These are phyloP conservation scores for Vollenhovia emeryi DNA, from an alignment of 1,140 invertebrate genomes.

Conservation along the genomic window DNA sequence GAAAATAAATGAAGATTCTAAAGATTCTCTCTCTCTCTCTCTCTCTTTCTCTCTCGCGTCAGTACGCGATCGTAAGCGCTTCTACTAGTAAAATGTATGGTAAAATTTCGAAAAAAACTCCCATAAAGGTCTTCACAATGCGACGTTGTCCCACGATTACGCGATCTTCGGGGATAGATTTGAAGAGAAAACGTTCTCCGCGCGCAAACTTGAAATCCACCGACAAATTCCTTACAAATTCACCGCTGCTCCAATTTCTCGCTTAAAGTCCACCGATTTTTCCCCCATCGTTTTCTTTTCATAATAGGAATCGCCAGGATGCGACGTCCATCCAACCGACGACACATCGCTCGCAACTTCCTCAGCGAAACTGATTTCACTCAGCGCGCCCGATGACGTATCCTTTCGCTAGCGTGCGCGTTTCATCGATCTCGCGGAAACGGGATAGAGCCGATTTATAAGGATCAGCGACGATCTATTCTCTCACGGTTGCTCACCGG, in stretches of 20 bases:
- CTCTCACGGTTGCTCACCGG: conserved; percentile 4
- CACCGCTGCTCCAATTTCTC: neutral
- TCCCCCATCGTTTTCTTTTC: neutral
- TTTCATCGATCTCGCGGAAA: conserved; percentile 9
- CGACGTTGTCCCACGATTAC: too few species aligned
- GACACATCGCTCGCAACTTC: neutral
- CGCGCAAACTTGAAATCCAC: neutral
- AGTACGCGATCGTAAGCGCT: too few species aligned
- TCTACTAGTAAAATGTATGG: too few species aligned
- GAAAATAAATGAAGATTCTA: too few species aligned
- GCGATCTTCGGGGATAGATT: too few species aligned
- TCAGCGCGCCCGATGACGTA: neutral
- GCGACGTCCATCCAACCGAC: neutral
- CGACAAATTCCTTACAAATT: neutral
- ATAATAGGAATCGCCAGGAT: neutral
- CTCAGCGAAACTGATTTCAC: conserved; percentile 4
- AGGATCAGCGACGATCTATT: neutral
- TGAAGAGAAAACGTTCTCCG: too few species aligned
- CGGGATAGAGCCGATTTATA: neutral
- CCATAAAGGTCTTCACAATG: too few species aligned
- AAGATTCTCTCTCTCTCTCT: too few species aligned
- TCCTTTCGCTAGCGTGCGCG: neutral
- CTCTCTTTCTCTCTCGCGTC: too few species aligned
- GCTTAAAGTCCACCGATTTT: neutral
- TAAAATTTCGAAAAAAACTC: too few species aligned